Evolutionary conservation across 2,797 vertebrate species (phyloP).

Genomic region (Macropodus opercularis): DNA sequence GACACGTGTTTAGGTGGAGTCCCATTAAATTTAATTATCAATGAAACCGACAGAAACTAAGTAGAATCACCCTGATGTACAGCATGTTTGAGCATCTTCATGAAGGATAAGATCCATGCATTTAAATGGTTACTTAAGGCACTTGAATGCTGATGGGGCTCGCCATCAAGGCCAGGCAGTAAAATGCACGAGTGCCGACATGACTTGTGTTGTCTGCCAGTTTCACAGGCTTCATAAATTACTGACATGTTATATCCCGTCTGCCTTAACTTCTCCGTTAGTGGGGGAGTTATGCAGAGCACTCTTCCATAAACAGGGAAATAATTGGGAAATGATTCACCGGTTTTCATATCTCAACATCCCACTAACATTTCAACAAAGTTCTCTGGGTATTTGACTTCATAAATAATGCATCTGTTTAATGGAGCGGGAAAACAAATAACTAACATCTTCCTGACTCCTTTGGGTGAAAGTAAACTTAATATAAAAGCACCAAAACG

Average conservation of each 20-base stretch:
- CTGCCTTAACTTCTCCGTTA: constrained; percentile 66
- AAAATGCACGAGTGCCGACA: constrained; percentile 56
- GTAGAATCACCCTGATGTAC: constrained; percentile 45
- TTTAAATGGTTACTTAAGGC: constrained; percentile 79
- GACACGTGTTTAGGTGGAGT: constrained; percentile 40
- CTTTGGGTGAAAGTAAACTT: constrained; percentile 75
- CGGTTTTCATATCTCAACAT: constrained; percentile 79
- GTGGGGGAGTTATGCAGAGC: constrained; percentile 67
- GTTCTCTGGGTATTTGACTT: constrained; percentile 75
- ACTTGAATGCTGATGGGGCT: constrained; percentile 64
- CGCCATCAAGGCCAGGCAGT: constrained; percentile 59
- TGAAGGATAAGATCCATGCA: constrained; percentile 75
- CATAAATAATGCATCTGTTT: constrained; percentile 84
- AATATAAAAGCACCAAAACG: constrained; percentile 69
- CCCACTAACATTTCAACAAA: constrained; percentile 75
- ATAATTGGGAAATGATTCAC: constrained; percentile 81
- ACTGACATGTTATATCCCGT: constrained; percentile 70
- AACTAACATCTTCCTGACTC: constrained; percentile 75
- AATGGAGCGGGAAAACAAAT: constrained; percentile 82
- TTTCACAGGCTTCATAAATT: constrained; percentile 73
- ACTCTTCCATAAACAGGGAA: constrained; percentile 77
- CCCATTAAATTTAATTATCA: constrained; percentile 57
- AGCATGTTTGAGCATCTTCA: constrained; percentile 59
- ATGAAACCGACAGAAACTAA: constrained; percentile 39
- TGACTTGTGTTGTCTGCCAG: constrained; percentile 64